Conservation (phyloP, 1,140 invertebrate species). For the Hyles euphorbiae region DNA sequence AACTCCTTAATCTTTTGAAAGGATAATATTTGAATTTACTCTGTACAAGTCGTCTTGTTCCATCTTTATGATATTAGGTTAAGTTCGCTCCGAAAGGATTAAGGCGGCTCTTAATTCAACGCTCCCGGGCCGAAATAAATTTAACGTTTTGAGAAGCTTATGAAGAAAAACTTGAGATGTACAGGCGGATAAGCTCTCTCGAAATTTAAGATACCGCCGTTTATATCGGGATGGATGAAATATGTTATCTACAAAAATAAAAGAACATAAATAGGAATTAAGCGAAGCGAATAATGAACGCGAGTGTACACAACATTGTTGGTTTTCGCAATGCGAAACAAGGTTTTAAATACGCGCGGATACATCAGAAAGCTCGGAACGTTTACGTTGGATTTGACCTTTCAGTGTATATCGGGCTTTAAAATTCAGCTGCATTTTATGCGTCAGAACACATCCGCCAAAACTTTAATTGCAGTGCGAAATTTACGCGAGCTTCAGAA, state of each 20-base stretch:
- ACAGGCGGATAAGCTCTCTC: constrained; percentile 40
- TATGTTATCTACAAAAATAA: constrained; percentile 10
- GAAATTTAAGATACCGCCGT: constrained; percentile 36
- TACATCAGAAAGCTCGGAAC: constrained; percentile 8
- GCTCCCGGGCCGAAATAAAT: constrained; percentile 69
- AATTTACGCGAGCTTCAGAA: constrained; percentile 24
- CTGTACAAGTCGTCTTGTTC: constrained; percentile 65
- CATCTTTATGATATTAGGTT: constrained; percentile 72
- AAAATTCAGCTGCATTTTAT: constrained; percentile 27
- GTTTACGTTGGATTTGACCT: constrained; percentile 17
- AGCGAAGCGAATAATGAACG: constrained; percentile 14
- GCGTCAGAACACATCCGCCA: constrained; percentile 15
- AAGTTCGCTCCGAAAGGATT: constrained; percentile 69
- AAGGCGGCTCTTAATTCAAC: constrained; percentile 64
- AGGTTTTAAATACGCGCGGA: constrained; percentile 20
- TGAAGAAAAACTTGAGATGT: constrained; percentile 66
- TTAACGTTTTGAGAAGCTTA: constrained; percentile 67
- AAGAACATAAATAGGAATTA: constrained; percentile 18
- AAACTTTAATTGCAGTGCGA: constrained; percentile 26
- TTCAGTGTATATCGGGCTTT: constrained; percentile 19
- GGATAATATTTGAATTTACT: constrained; percentile 69
- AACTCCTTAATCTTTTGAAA: constrained; percentile 61
- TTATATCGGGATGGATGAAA: constrained; percentile 21
- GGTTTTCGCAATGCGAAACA: constrained; percentile 16
- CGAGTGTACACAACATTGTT: constrained; percentile 30